A percentile compares a stretch with the other conserved stretches of the same genome.
These are phyloP conservation scores for Drosophila stalkeri DNA, from an alignment of 2,888 invertebrate genomes.

Conservation along the genomic window DNA sequence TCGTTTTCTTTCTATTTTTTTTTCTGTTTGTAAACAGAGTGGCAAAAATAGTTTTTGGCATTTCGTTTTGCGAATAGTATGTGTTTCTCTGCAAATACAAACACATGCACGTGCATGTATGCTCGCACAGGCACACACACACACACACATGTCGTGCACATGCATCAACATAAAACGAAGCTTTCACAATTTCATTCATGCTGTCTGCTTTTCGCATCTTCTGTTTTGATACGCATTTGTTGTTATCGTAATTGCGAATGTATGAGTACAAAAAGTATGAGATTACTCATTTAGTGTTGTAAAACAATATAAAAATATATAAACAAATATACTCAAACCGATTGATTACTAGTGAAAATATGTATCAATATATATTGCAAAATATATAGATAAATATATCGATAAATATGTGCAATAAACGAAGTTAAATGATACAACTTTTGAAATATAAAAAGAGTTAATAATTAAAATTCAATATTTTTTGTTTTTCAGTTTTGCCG, in stretches of 20 bases:
- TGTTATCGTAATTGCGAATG: slow-evolving; percentile 29
- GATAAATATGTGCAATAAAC: no score
- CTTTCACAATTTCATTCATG: slow-evolving; percentile 78
- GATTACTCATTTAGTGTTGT: slow-evolving; percentile 40
- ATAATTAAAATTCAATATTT: no score
- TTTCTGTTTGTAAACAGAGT: slow-evolving; percentile 71
- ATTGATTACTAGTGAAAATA: neutral
- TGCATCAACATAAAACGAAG: slow-evolving; percentile 37
- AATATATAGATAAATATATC: neutral
- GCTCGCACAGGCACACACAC: slow-evolving; percentile 7
- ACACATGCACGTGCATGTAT: neutral
- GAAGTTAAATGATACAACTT: no score
- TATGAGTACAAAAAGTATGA: neutral
- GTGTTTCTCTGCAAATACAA: slow-evolving; percentile 14
- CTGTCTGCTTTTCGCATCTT: slow-evolving; percentile 43
- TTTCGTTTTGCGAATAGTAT: slow-evolving; percentile 44
- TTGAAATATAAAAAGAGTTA: no score
- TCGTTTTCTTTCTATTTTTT: slow-evolving; percentile 12
- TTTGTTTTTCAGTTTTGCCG: slow-evolving; percentile 33
- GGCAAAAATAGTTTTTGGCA: slow-evolving; percentile 48
- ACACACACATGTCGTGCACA: slow-evolving; percentile 12
- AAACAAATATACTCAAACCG: neutral
- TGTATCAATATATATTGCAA: neutral
- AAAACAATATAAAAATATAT: slow-evolving; percentile 8
- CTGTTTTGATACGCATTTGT: slow-evolving; percentile 61